Base-by-base conservation (phyloP, 2,888 invertebrate species). In the Nebria salina region DNA sequence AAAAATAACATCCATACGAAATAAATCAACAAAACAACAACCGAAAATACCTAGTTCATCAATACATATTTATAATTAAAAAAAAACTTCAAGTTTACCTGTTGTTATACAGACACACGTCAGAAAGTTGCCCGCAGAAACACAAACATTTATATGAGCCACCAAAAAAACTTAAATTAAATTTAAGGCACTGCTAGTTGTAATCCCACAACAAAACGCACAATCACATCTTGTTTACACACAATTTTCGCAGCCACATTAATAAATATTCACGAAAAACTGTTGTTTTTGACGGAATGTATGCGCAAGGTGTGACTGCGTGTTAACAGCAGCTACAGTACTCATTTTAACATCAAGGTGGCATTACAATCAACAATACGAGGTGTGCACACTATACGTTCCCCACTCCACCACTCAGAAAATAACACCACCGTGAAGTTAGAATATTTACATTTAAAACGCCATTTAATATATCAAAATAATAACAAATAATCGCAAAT, bases 241-340 rank as follows among this genome's bases (percentile, higher is more conserved):
- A 76, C 81, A 43, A 81, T 72, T 81, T 81, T 81, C 41, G 43
- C 25, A n/a, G 25, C n/a, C 76, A 81, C 81, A 76, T 76, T 81
- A 73, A 76, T 64, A 76, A 76, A 43, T 76, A 76, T 68, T 72
- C 76, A 81, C 81, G 81, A 72, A 72, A 81, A 76, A 81, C 81
- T 81, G 76, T 81, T 76, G 76, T 81, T 81, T 81, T 76, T 81
- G 81, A 81, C 81, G 81, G 81, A 81, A 76, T 81, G 76, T 74
- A 81, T 65, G 76, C 81, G 73, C 81, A 81, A 81, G 81, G 81
- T 81, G 81, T 81, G 81, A 76, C 76, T 81, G 81, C 81, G 81
- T 81, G 81, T 81, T 81, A 76, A 81, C 76, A 81, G 81, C 81
- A 76, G 76, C 81, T 73, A 65, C 81, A 76, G 81, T 81, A 81